Base-by-base conservation (phyloP, 2,888 invertebrate genomes). In the Hirtodrosophila histrioides region DNA sequence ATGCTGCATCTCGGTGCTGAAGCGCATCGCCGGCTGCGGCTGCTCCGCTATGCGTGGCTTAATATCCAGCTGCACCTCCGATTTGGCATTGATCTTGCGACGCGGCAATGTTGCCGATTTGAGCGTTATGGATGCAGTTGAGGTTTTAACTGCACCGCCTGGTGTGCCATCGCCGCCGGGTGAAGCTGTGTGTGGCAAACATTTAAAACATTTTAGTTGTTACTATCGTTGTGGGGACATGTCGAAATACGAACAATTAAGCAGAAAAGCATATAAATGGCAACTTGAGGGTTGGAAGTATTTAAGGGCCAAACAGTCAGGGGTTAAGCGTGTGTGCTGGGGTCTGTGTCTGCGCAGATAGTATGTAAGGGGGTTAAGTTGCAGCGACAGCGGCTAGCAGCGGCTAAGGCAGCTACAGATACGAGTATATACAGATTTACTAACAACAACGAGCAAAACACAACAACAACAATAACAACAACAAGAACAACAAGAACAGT, bases 91-190 rank as follows among this genome's bases (percentile, higher is more conserved):
- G 1, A 94, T 94, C 85, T 94, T 94, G 31, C 94, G 92, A 71
- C 94, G 92, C 4, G 94, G 94, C 68, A 95, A 90, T 0, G 95
- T 95, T 0, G 94, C 94, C 61, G 94, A 94, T 87, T 95, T 94
- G 29, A 94, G 89, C 0, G 94, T 94, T 55, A 95, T 94, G 77
- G 94, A 94, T 75, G 94, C 94, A 24, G 94, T 93, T 11, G 94
- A 94, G 3, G 93, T 94, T 90, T 94, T 93, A 36, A 92, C 88
- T 3, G 90, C 82, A 17, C 87, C 85, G 0, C 84, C 78, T 0
- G 77, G 55, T 41, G 85, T 58, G 3, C 75, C 74, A 41, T 89
- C 88, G 33, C 69, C 77, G 24, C 87, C 87, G 1, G 88, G 88
- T 37, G 89, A 89, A 68, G 89, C 88, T 88, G 65, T 40, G 24